Conservation (phyloP, 2,888 invertebrate genomes). For the Andrena bicolor region DNA sequence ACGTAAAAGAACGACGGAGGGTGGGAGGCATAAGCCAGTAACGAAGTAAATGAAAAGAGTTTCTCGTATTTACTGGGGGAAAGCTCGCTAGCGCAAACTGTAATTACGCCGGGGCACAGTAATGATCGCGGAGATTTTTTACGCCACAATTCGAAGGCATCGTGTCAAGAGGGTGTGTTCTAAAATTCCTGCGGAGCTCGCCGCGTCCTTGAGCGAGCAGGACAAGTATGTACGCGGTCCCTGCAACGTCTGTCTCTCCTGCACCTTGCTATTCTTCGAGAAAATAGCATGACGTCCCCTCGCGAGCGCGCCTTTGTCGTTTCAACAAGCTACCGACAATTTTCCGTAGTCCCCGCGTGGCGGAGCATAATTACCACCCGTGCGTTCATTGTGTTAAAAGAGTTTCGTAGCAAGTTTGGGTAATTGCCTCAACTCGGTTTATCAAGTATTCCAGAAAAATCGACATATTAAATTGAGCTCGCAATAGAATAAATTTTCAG, state of each 20-base stretch:
- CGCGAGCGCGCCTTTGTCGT: conserved; percentile 1
- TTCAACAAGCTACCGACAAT: conserved; percentile 8
- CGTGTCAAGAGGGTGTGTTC: background rate
- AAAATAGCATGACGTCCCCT: conserved; percentile 12
- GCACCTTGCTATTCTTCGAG: background rate
- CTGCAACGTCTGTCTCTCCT: background rate
- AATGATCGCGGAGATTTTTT: background rate
- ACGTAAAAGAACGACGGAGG: no score
- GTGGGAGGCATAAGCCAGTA: background rate
- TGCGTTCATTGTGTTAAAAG: no score
- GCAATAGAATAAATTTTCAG: no score
- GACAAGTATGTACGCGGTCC: background rate
- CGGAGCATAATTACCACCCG: conserved; percentile 13
- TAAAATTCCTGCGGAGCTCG: background rate
- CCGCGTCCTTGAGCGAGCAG: background rate
- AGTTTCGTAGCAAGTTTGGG: no score
- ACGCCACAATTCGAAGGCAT: background rate
- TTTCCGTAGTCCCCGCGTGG: conserved; percentile 1
- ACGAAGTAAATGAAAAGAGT: background rate
- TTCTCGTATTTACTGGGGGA: background rate
- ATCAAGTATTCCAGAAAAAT: no score
- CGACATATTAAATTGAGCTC: no score
- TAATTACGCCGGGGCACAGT: background rate
- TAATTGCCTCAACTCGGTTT: no score
- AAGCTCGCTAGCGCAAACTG: background rate